A percentile compares a stretch with the other conserved stretches of the same genome.
Evolutionary conservation across 2,797 vertebrate genomes (phyloP).

Genomic region (Bothrops alternatus): DNA sequence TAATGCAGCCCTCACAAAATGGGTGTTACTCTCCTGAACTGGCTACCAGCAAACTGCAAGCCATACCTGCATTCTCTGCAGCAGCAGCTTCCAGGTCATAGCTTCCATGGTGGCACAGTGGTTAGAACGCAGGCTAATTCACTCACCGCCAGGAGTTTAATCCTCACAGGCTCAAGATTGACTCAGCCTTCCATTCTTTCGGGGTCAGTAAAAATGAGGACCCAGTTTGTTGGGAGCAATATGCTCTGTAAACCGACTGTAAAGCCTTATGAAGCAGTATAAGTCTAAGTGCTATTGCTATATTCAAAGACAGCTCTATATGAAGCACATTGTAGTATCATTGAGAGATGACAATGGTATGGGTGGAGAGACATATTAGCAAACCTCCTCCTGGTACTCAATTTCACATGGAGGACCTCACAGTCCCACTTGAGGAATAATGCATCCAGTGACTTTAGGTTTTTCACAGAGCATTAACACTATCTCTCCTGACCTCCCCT

Average conservation of each 20-base stretch:
- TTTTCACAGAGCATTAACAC: not conserved
- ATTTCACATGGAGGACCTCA: not conserved
- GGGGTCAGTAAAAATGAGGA: not conserved
- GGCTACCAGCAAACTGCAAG: not conserved
- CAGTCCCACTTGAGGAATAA: not conserved
- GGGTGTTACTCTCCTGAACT: not conserved
- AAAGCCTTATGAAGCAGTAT: not conserved
- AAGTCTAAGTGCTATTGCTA: not conserved
- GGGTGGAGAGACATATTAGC: not conserved
- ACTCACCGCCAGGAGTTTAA: not conserved
- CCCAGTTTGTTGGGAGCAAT: not conserved
- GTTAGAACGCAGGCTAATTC: not conserved
- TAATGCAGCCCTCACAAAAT: not conserved
- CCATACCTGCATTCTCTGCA: not conserved
- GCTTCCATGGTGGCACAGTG: not conserved
- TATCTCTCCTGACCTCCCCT: not conserved
- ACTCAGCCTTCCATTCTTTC: not conserved
- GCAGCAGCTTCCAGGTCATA: not conserved
- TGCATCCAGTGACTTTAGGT: not conserved
- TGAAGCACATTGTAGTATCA: not conserved
- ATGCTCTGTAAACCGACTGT: not conserved
- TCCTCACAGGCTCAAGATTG: not conserved
- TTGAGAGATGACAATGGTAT: not conserved
- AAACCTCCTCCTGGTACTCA: not conserved
- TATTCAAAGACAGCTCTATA: not conserved